Evolutionary conservation across 2,888 invertebrate genomes (phyloP), one percentile per base, ranked within the genome.

Genomic region (Noctua janthe): DNA sequence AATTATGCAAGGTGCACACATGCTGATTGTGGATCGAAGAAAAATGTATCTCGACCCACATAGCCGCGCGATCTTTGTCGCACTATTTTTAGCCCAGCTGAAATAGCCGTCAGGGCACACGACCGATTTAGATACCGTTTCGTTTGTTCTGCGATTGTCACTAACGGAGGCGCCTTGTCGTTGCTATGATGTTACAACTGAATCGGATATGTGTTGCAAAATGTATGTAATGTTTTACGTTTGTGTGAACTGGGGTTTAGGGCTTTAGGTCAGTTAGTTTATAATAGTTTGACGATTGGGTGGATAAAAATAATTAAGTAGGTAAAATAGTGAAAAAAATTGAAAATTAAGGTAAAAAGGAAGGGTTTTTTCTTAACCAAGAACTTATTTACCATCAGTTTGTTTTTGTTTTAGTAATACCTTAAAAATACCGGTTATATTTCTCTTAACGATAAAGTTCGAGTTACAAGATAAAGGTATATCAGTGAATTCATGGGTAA

Each of bases 61-160:
- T 95, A 90, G 92, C 87, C 88, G 90, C 87, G 91, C 92, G 92
- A 92, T 94, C 93, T 94, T 94, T 94, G 92, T 91, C 90, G 83
- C 72, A 76, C 69, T 95, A 95, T 92, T 91, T 90, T 92, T 96
- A 95, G 94, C 76, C 8, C 86, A 93, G 95, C 95, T 94, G 94
- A 95, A 96, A 96, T 96, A 95, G 93, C 93, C 94, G 93, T 93
- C 96, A 94, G 95, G 95, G 93, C 91, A 93, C 94, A 91, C 87
- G 93, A 94, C 95, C 84, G 91, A 94, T 91, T 93, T 96, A 96
- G 95, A 93, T 82, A 87, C 86, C 78, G 89, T 90, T 88, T 88
- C 91, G 90, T 91, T 91, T 90, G 91, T 91, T 92, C 91, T 89
- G 84, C 90, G 91, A 91, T 92, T 91, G 91, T 91, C 92, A 90